These are phyloP conservation scores for Amphibalanus amphitrite DNA, from an alignment of 1,140 invertebrate genomes.

Conservation along the genomic window DNA sequence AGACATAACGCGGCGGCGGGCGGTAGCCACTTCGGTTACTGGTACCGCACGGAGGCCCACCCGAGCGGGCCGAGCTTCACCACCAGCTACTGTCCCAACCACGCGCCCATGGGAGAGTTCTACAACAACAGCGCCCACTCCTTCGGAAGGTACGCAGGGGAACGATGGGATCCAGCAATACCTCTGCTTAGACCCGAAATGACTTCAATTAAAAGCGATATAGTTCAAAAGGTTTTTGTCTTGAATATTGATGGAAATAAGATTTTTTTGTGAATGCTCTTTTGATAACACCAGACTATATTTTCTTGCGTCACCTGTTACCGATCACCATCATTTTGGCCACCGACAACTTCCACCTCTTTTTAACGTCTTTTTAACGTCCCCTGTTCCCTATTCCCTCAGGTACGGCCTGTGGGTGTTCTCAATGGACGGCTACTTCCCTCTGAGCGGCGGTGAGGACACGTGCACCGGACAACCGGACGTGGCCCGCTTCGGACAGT, in stretches of 20 bases:
- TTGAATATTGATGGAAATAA: too few relatives aligned
- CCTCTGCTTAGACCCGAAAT: neutral
- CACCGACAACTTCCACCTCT: too few relatives aligned
- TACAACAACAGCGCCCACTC: slow-evolving; percentile 15
- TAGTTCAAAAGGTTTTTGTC: too few relatives aligned
- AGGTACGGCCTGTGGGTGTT: slow-evolving; percentile 16
- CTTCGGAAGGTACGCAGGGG: slow-evolving; percentile 8
- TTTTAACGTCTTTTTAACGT: too few relatives aligned
- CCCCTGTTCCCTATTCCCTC: neutral
- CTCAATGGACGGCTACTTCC: slow-evolving; percentile 16
- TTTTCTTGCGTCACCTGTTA: too few relatives aligned
- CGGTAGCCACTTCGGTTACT: slow-evolving; percentile 16
- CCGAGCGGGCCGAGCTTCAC: slow-evolving; percentile 14
- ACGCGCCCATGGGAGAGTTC: slow-evolving; percentile 14
- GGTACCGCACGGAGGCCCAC: slow-evolving; percentile 13
- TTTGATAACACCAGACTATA: too few relatives aligned
- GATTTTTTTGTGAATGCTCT: too few relatives aligned
- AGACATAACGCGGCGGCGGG: slow-evolving; percentile 16
- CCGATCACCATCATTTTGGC: too few relatives aligned
- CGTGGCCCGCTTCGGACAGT: slow-evolving; percentile 11
- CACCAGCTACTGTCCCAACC: slow-evolving; percentile 12
- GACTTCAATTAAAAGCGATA: too few relatives aligned
- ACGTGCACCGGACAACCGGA: neutral
- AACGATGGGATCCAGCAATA: neutral
- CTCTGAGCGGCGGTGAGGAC: slow-evolving; percentile 1